Base-by-base conservation (phyloP, 2,888 invertebrate genomes). In the Cataglyphis rosenhaueri region DNA sequence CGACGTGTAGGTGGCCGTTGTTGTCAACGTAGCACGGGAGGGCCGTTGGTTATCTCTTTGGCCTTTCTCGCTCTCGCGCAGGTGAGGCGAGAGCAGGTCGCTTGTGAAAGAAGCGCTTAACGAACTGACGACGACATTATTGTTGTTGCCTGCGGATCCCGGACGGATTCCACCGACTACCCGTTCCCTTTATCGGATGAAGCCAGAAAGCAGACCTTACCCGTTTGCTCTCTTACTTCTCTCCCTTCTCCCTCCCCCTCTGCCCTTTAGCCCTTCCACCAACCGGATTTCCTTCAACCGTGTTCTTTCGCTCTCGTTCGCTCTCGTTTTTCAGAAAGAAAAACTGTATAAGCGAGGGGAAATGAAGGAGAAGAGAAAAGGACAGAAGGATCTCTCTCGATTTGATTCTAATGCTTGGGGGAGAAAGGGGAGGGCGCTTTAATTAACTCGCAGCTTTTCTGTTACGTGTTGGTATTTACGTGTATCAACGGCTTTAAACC, bases 51-150 rank as follows among this genome's bases (percentile, higher is more conserved):
- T 92, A 91, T 90, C 88, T 89, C 87, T 44, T 87, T 78, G 83
- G 82, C 82, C 78, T 52, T 32, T 18, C 76, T 32, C 32, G 32
- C 32, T 76, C 59, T 65, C 76, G 78, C 68, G 83, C 83, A 85
- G 85, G 83, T 38, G 61, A 73, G 74, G 73, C 48, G 83, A 70
- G 84, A 74, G 66, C 73, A 70, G 85, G 38, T 74, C 65, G 75
- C 71, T 85, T 89, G 48, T 52, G 91, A 92, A 92, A 91, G 91
- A 92, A 91, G 87, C 88, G 91, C 92, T 92, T 92, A 93, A 92
- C 92, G 92, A 93, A 92, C 92, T 91, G 89, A 91, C 92, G 90
- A 92, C 90, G 92, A 92, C 89, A 92, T 92, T 91, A 92, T 93
- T 93, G 92, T 92, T 92, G 91, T 88, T 91, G 88, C 89, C 86